Percentiles rank a stretch among this genome's conserved stretches.
Conservation (phyloP, 2,797 vertebrate species). For the Gymnothorax javanicus region DNA sequence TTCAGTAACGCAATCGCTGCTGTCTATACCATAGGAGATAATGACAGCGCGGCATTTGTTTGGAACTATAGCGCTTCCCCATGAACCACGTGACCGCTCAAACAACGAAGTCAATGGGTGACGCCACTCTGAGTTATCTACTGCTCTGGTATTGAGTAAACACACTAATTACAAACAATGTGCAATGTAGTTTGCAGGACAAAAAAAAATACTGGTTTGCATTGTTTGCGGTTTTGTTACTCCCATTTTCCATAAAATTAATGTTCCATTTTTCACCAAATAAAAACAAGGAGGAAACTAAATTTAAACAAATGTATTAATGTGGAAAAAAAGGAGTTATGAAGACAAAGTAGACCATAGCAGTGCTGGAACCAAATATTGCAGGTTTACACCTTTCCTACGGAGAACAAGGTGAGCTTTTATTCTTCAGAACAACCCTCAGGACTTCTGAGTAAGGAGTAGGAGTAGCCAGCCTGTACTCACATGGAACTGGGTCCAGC, state of each 20-base stretch:
- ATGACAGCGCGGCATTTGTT: too few species aligned
- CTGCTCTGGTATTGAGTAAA: neutral
- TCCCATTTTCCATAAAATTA: neutral
- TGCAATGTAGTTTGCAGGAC: conserved; percentile 1
- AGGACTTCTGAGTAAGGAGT: neutral
- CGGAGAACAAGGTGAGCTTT: neutral
- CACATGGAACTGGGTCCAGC: conserved; percentile 43
- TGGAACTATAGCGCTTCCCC: too few species aligned
- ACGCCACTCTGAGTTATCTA: too few species aligned
- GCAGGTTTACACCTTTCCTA: neutral
- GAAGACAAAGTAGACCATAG: neutral
- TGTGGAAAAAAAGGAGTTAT: too few species aligned
- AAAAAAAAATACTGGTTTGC: neutral
- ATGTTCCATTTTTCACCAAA: neutral
- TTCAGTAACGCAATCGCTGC: too few species aligned
- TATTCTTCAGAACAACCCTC: neutral
- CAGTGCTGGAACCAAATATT: neutral
- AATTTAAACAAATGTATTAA: too few species aligned
- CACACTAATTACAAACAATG: neutral
- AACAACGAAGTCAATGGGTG: too few species aligned
- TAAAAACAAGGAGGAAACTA: neutral
- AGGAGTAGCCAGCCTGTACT: conserved; percentile 37
- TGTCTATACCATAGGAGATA: too few species aligned
- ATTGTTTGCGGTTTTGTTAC: neutral
- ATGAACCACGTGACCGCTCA: too few species aligned